Percentiles rank a stretch among this genome's conserved stretches.
These are phyloP conservation scores for Drosophila gunungcola DNA, from an alignment of 1,140 invertebrate species.

Conservation along the genomic window DNA sequence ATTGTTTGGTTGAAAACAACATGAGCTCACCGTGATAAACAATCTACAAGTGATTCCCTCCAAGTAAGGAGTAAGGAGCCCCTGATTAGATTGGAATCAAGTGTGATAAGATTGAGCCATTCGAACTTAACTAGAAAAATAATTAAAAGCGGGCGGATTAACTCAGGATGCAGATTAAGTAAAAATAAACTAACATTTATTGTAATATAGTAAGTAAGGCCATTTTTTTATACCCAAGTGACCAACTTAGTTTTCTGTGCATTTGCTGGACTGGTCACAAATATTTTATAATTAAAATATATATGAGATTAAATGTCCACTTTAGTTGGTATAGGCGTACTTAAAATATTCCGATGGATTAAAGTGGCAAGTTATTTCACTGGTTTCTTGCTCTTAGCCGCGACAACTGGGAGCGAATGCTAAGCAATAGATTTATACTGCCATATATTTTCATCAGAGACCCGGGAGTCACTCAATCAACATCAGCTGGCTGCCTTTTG, in stretches of 20 bases:
- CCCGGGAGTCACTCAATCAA: constrained; percentile 62
- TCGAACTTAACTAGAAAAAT: background rate
- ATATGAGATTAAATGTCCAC: constrained; percentile 6
- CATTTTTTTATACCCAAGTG: background rate
- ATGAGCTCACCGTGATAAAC: constrained; percentile 39
- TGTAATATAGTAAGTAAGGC: no score
- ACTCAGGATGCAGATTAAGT: background rate
- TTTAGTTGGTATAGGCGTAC: constrained; percentile 30
- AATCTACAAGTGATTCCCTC: constrained; percentile 21
- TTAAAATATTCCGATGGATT: constrained; percentile 31
- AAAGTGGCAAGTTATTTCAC: constrained; percentile 10
- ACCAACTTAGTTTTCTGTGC: no score
- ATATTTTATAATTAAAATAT: no score
- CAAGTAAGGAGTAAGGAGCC: constrained; percentile 1
- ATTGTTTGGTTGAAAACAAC: constrained; percentile 12
- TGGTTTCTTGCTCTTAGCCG: constrained; percentile 2
- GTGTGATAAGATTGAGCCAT: constrained; percentile 1
- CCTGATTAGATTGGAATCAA: constrained; percentile 31
- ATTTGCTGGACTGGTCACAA: no score
- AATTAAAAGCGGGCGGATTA: background rate
- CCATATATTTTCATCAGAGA: constrained; percentile 55
- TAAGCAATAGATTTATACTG: constrained; percentile 39
- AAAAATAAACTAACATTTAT: background rate
- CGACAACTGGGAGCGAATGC: constrained; percentile 17
- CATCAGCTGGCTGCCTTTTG: constrained; percentile 34